Percentiles rank a stretch among this genome's conserved stretches.
Evolutionary conservation across 1,140 invertebrate genomes (phyloP).

Genomic region (Oppia nitens): DNA sequence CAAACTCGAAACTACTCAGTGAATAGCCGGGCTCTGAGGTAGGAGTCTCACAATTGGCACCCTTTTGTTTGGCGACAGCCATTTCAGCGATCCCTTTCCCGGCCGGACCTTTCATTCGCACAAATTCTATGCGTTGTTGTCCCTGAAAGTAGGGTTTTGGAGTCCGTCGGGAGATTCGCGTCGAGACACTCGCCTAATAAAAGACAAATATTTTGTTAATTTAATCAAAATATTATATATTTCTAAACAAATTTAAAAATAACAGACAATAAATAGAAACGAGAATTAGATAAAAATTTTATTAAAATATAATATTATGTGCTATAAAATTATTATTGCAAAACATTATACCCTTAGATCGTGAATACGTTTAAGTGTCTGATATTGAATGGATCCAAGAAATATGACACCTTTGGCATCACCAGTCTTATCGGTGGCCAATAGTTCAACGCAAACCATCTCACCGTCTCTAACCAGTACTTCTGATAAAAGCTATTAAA

Average conservation of each 20-base stretch:
- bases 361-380: constrained; percentile 88
- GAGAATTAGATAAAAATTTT: background rate
- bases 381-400: constrained; percentile 88
- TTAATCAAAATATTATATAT: too few relatives aligned
- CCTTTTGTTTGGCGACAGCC: constrained; percentile 81
- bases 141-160: constrained; percentile 32
- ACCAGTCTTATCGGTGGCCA: constrained; percentile 55
- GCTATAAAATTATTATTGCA: background rate
- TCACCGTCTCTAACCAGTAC: constrained; percentile 88
- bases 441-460: constrained; percentile 93
- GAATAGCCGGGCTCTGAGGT: constrained; percentile 60
- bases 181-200: background rate
- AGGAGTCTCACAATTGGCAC: constrained; percentile 79
- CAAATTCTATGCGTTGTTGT: constrained; percentile 81
- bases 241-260: background rate
- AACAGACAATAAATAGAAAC: background rate
- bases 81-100: constrained; percentile 95
- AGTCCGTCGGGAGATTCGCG: background rate
- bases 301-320: too few relatives aligned
- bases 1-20: constrained; percentile 25
- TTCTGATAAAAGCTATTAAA: constrained; percentile 62
- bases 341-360: constrained; percentile 59
- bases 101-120: constrained; percentile 88
- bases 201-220: too few relatives aligned
- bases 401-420: constrained; percentile 55